Percentiles rank a stretch among this genome's conserved stretches.
Evolutionary conservation across 1,140 invertebrate genomes (phyloP).

Genomic region (Neodiprion fabricii): DNA sequence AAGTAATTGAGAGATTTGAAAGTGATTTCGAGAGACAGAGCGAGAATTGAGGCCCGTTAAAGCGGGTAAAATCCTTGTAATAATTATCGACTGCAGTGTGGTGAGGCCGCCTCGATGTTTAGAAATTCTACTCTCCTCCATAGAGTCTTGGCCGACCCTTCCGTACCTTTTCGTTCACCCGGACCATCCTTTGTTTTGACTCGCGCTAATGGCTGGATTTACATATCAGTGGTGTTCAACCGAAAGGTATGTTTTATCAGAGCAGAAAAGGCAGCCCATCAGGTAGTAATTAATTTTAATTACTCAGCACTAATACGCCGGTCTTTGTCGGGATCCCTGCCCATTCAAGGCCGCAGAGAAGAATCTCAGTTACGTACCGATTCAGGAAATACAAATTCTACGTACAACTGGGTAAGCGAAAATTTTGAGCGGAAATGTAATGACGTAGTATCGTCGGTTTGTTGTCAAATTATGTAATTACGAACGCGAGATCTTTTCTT

Average conservation of each 20-base stretch:
- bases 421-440: not conserved
- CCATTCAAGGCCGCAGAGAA: not conserved
- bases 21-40: not conserved
- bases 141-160: not conserved
- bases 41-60: not conserved
- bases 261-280: not conserved
- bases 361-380: not conserved
- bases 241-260: not conserved
- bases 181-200: conserved; percentile 1
- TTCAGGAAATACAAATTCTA: not conserved
- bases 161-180: not conserved
- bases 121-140: not conserved
- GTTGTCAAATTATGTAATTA: too few species aligned
- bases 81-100: not conserved
- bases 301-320: conserved; percentile 1
- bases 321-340: not conserved
- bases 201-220: conserved; percentile 6
- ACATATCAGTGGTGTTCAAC: conserved; percentile 7
- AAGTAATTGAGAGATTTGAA: not conserved
- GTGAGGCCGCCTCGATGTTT: not conserved
- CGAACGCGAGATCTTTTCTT: too few species aligned
- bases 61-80: not conserved
- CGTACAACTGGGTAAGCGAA: not conserved
- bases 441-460: too few species aligned
- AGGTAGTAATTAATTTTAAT: conserved; percentile 6